Evolutionary conservation across 2,797 vertebrate species (phyloP), one percentile per base, ranked within the genome.

Genomic region (Sebastes kiyomatsui): DNA sequence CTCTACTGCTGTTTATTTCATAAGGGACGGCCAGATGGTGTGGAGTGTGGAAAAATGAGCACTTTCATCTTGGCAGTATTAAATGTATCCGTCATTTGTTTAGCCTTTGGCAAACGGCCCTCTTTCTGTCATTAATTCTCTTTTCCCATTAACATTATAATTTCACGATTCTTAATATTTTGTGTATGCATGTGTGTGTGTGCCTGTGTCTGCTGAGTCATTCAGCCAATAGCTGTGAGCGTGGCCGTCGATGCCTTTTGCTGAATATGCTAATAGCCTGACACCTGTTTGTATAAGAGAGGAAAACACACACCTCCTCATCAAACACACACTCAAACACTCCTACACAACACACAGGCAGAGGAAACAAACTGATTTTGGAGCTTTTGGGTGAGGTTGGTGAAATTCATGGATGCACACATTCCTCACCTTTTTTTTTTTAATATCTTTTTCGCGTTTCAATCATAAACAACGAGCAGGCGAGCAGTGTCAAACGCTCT

Each of bases 261-360:
- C 87, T 95, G 83, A 93, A 94, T 95, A 95, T 94, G 90, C 90
- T 91, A 94, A 94, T 91, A 25, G 27, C 18, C 74, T 33, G 49
- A 88, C 90, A 93, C 89, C 92, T 94, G 91, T 92, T 88, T 77
- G 75, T 93, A 94, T 93, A 93, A 93, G 81, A 77, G 66, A 77
- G 61, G 66, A 60, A 84, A 86, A 77, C 74, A 27, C 79, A 85
- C 78, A 64, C 71, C 71, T 81, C 59, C 49, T 32, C 62, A 33
- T 70, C 55, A 30, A 60, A 28, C 62, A 23, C 74, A 75, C 83
- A 18, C 73, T 81, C 64, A 59, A 14, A 75, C 66, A 73, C 74
- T 79, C 72, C n/a, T 75, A 66, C 80, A 69, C 74, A 79, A 49
- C 72, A 58, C 58, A 66, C 35, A 16, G 38, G 49, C 27, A 71